phyloP scores from a whole-genome alignment of 1,140 invertebrate species.

The Eupristina koningsbergeri region DNA sequence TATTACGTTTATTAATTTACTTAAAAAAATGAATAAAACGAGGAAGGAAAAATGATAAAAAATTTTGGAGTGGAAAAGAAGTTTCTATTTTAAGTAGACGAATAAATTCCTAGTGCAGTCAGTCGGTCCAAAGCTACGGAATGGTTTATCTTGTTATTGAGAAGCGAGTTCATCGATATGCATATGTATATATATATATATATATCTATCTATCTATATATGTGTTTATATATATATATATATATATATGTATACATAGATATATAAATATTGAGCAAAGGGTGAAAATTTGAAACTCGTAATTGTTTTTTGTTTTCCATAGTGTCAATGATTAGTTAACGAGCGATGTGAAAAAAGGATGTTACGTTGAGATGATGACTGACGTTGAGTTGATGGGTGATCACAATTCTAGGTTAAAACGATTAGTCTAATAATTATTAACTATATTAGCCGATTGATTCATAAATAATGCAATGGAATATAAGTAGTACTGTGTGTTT shows the following conservation, averaged over 20 bases:
- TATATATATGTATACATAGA: no score
- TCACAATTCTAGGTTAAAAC: slow-evolving; percentile 73
- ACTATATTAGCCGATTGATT: slow-evolving; percentile 74
- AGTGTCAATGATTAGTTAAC: slow-evolving; percentile 53
- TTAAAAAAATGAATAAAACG: slow-evolving; percentile 56
- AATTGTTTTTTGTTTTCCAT: slow-evolving; percentile 64
- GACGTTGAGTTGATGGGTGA: slow-evolving; percentile 72
- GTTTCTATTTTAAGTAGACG: slow-evolving; percentile 59
- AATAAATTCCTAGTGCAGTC: slow-evolving; percentile 68
- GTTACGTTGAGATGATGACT: slow-evolving; percentile 67
- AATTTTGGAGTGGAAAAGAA: slow-evolving; percentile 45
- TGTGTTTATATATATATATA: no score
- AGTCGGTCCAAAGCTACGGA: slow-evolving; percentile 59
- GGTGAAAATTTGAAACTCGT: slow-evolving; percentile 52
- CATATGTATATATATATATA: no score
- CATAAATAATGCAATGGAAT: slow-evolving; percentile 74
- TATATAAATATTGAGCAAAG: slow-evolving; percentile 44
- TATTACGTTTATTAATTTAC: slow-evolving; percentile 70
- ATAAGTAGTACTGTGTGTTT: slow-evolving; percentile 74
- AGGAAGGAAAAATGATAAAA: slow-evolving; percentile 40
- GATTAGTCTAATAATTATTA: slow-evolving; percentile 74
- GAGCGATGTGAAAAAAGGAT: slow-evolving; percentile 51
- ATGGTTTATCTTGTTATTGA: slow-evolving; percentile 51
- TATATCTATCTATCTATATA: no score
- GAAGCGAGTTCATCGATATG: slow-evolving; percentile 42